Evolutionary conservation across 2,797 vertebrate species (phyloP), one percentile per base, ranked within the genome.

Genomic region (Mallotus villosus): DNA sequence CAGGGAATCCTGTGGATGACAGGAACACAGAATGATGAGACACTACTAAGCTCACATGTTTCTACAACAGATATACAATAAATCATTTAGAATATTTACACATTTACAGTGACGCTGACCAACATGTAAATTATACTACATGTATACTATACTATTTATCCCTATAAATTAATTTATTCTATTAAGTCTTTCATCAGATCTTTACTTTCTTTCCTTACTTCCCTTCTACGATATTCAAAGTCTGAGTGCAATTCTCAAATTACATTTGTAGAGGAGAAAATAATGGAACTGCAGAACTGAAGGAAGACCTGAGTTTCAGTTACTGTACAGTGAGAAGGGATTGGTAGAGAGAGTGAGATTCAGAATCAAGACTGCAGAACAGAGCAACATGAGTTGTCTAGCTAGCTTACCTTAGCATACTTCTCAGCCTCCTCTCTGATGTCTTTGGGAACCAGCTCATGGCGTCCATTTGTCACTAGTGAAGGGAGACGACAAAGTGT

Each of bases 381-480:
- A 55, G 49, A 51, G 51, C 4, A 9, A 53, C 17, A n/a, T 55
- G 51, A n/a, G 19, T n/a, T 17, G 51, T 55, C 19, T 55, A n/a
- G 16, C 19, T 55, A 8, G 22, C 89, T 93, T 93, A 98, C 97
- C 94, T 98, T 99, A 73, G 97, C 97, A 0, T 99, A 99, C 91
- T 99, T 99, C 84, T 99, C 97, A 12, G 97, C 97, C 79, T 98
- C 97, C 89, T 98, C 97, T 83, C 92, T 89, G 84, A 99, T 75
- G 73, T 97, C 96, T 93, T 96, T 98, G n/a, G 97, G 97, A 68
- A 99, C 97, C 71, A 98, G 92, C 90, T 94, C 95, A 57, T 99
- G 97, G 80, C 94, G 95, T 90, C 97, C 97, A 49, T 98, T 96
- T 68, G 97, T 99, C 82, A 97, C 97, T 99, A 85, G 88, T 86